Base-by-base conservation (phyloP, 1,140 invertebrate species). In the Eufriesea mexicana region DNA sequence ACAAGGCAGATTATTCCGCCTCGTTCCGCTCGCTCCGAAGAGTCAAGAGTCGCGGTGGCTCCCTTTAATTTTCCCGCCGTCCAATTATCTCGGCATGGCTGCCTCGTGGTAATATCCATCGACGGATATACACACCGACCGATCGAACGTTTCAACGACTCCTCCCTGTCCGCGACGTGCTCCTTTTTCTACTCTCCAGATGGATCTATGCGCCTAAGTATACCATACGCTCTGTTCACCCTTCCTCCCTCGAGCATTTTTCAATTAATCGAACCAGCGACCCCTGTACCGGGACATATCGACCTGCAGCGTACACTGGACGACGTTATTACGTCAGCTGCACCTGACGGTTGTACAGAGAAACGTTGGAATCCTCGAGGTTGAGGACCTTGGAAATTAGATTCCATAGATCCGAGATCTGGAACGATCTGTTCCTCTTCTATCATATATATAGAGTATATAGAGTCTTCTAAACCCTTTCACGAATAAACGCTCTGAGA, bases 21-120 rank as follows among this genome's bases (percentile, higher is more conserved):
- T 90, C 84, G 87, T 91, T 90, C 83, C 86, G 81, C 67, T 88
- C 57, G 84, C 23, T 81, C 71, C 79, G 75, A 86, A 86, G 86
- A 88, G 84, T 85, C 86, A 82, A 82, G 83, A 55, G 70, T 73
- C 74, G 45, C 82, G 67, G 81, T 75, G 82, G 72, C 85, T 89
- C 88, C 91, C 89, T 92, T 91, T 92, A 91, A 90, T 92, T 90
- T 92, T 89, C 85, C 86, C 87, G 89, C 89, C 90, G 88, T 91
- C 90, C 86, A 92, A 90, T 92, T 91, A 92, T 91, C 84, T 77
- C 72, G 57, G 84, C 71, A 88, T 86, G 87, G 86, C 86, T 86
- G 90, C 84, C 45, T 54, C 86, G 85, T 84, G 86, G 84, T 87
- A 86, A 87, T 86, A 67, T 86, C 73, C 76, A 80, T 47, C 82